These are phyloP conservation scores for Arizona elegans DNA, from an alignment of 2,113 vertebrate species.

Conservation along the genomic window DNA sequence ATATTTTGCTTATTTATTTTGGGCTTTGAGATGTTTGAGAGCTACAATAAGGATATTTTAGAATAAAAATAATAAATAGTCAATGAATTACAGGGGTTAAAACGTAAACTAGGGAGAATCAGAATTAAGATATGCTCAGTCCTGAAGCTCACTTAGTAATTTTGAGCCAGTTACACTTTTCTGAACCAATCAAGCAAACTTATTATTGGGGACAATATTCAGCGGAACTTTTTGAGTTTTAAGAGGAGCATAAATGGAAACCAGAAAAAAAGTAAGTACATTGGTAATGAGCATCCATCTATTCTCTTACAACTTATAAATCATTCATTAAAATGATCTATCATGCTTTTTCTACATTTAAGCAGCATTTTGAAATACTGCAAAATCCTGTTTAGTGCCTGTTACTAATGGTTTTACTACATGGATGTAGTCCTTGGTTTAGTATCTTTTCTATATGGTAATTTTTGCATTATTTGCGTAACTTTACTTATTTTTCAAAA, in stretches of 20 bases:
- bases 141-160: neutral
- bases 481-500: neutral
- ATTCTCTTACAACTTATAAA: neutral
- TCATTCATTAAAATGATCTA: slow-evolving; percentile 22
- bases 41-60: neutral
- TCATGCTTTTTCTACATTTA: neutral
- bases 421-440: neutral
- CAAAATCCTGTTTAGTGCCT: neutral
- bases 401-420: slow-evolving; percentile 1
- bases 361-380: neutral
- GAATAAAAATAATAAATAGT: neutral
- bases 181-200: neutral
- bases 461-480: neutral
- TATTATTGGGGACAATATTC: neutral
- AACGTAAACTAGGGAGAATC: neutral
- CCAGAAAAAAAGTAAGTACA: neutral
- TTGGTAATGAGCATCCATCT: neutral
- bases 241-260: neutral
- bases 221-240: neutral
- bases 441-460: neutral
- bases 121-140: neutral
- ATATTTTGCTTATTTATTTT: neutral
- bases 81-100: neutral
- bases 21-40: neutral
- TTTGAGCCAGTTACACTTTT: neutral